Conservation (phyloP, 30 jellyfish, hydroid and myxozoan species). For the Hydractinia echinata region DNA sequence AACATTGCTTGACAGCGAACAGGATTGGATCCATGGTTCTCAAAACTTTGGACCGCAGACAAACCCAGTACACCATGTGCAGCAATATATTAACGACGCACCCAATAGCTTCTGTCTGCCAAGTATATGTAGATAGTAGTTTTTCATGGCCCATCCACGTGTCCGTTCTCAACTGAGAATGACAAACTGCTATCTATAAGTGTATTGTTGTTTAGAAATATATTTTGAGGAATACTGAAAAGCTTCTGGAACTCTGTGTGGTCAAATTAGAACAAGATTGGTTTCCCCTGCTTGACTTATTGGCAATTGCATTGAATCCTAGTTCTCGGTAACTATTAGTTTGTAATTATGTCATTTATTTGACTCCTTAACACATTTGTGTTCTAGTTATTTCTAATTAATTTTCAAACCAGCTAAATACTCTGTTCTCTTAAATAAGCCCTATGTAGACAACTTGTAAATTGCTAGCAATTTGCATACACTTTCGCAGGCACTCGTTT, state of each 20-base stretch:
- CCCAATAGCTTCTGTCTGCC: too few relatives aligned
- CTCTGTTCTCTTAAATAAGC: too few relatives aligned
- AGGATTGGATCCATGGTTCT: too few relatives aligned
- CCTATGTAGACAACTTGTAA: too few relatives aligned
- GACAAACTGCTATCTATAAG: neutral
- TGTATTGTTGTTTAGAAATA: constrained; percentile 52
- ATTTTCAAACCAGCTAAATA: too few relatives aligned
- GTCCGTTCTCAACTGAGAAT: neutral
- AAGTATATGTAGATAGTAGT: neutral
- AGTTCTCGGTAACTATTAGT: constrained; percentile 36
- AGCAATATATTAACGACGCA: too few relatives aligned
- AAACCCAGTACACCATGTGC: too few relatives aligned
- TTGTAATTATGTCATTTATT: neutral
- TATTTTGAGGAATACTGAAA: constrained; percentile 82
- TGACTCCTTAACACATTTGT: neutral
- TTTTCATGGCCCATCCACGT: neutral
- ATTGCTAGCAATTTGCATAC: too few relatives aligned
- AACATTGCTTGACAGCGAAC: too few relatives aligned
- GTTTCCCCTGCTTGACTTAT: constrained; percentile 87
- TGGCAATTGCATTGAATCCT: constrained; percentile 86
- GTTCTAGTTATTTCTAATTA: neutral
- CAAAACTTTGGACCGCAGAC: too few relatives aligned
- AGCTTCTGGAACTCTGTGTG: constrained; percentile 79
- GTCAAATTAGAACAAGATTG: constrained; percentile 89
- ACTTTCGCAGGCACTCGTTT: too few relatives aligned